phyloP scores from a whole-genome alignment of 2,113 vertebrate species.

The Caracal caracal region DNA sequence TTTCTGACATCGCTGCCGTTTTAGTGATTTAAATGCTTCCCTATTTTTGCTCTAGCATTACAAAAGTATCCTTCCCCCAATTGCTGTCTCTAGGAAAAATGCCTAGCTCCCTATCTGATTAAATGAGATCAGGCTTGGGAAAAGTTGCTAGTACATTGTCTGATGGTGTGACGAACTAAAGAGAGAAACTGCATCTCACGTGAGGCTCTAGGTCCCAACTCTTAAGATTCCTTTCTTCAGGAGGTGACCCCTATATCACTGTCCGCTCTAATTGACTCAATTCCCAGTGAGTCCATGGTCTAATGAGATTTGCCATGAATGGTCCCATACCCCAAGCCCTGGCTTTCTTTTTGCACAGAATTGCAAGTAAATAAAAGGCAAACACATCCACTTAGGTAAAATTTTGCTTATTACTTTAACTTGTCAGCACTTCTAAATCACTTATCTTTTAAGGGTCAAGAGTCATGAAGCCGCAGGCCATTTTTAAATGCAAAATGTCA shows the following conservation, averaged over 20 bases:
- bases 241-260: background rate
- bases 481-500: slow-evolving; percentile 36
- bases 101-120: background rate
- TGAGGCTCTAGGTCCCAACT: background rate
- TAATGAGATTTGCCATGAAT: background rate
- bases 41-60: background rate
- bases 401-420: slow-evolving; percentile 12
- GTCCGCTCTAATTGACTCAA: fast-evolving
- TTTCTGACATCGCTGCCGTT: background rate
- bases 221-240: background rate
- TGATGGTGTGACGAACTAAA: background rate
- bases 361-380: background rate
- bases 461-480: background rate
- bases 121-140: background rate
- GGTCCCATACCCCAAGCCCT: background rate
- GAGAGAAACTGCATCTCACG: background rate
- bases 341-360: background rate
- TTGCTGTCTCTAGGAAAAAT: slow-evolving; percentile 9
- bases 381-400: background rate
- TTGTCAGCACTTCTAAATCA: background rate
- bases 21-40: background rate
- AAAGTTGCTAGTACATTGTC: background rate
- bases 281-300: background rate
- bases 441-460: background rate
- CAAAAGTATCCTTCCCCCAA: background rate